Conservation (phyloP, 1,140 invertebrate species). For the Oryctes rhinoceros region DNA sequence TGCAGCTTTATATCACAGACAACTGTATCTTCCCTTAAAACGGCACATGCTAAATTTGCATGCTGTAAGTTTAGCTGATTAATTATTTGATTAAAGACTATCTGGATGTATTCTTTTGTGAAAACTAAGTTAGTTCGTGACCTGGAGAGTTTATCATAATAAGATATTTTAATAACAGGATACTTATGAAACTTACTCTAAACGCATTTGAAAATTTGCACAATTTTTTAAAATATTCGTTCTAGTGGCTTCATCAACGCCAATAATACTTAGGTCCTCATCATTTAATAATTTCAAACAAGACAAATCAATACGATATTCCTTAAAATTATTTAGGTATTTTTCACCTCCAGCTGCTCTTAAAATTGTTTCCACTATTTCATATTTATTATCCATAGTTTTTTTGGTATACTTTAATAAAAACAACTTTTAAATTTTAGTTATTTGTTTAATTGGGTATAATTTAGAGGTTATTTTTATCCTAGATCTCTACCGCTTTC, state of each 20-base stretch:
- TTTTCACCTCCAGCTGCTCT: slow-evolving; percentile 43
- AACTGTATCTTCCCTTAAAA: slow-evolving; percentile 32
- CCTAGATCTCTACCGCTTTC: no score
- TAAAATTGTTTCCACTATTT: slow-evolving; percentile 45
- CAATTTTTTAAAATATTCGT: slow-evolving; percentile 38
- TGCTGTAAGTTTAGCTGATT: slow-evolving; percentile 40
- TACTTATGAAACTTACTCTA: background rate
- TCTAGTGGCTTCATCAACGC: slow-evolving; percentile 39
- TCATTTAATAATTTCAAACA: slow-evolving; percentile 44
- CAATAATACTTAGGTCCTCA: slow-evolving; percentile 45
- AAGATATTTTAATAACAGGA: background rate
- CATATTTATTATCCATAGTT: slow-evolving; percentile 42
- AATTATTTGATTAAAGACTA: slow-evolving; percentile 37
- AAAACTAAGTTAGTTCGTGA: background rate
- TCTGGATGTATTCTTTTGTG: slow-evolving; percentile 31
- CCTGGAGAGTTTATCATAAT: background rate
- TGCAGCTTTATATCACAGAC: slow-evolving; percentile 39
- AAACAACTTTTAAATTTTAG: no score
- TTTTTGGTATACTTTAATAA: background rate
- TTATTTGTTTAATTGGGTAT: no score
- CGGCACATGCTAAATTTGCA: slow-evolving; percentile 37
- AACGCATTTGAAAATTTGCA: slow-evolving; percentile 13
- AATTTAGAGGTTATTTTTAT: no score
- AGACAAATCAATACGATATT: slow-evolving; percentile 41
- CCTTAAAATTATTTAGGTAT: slow-evolving; percentile 44